These are phyloP conservation scores for Sphenopsis melanotis DNA, from an alignment of 2,797 vertebrate species.

Conservation along the genomic window DNA sequence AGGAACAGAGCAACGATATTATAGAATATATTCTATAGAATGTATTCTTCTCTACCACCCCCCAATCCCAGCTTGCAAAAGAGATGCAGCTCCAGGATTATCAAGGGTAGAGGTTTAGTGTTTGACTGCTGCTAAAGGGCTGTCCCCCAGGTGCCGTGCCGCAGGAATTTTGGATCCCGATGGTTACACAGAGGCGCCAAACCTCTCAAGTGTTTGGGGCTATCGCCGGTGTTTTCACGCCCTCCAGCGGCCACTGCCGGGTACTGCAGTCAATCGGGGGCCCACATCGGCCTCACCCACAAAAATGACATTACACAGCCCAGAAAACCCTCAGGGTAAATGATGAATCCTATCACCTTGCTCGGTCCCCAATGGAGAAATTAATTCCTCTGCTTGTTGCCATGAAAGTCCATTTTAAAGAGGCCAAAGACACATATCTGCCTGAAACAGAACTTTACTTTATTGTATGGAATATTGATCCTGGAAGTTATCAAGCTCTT, in stretches of 20 bases:
- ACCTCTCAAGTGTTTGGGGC: fast-evolving
- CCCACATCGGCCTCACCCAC: no score
- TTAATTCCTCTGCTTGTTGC: not conserved
- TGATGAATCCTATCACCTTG: not conserved
- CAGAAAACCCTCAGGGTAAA: not conserved
- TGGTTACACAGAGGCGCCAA: fast-evolving
- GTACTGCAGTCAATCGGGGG: not conserved
- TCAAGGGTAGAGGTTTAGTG: not conserved
- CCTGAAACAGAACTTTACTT: not conserved
- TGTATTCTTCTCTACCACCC: no score
- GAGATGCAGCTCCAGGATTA: not conserved
- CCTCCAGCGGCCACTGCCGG: slow-evolving; percentile 57
- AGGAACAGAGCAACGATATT: not conserved
- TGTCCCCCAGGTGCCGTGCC: not conserved
- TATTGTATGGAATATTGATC: no score
- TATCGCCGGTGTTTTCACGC: not conserved
- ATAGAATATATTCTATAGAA: fast-evolving
- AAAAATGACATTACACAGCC: not conserved
- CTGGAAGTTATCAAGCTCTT: not conserved
- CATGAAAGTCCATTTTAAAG: not conserved
- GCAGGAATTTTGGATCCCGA: no score
- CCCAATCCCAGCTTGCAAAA: not conserved
- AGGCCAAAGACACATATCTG: not conserved
- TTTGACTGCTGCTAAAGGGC: not conserved
- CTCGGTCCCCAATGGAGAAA: not conserved